Evolutionary conservation across 2,113 vertebrate species (phyloP), one percentile per base, ranked within the genome.

Genomic region (Laticauda laticaudata): DNA sequence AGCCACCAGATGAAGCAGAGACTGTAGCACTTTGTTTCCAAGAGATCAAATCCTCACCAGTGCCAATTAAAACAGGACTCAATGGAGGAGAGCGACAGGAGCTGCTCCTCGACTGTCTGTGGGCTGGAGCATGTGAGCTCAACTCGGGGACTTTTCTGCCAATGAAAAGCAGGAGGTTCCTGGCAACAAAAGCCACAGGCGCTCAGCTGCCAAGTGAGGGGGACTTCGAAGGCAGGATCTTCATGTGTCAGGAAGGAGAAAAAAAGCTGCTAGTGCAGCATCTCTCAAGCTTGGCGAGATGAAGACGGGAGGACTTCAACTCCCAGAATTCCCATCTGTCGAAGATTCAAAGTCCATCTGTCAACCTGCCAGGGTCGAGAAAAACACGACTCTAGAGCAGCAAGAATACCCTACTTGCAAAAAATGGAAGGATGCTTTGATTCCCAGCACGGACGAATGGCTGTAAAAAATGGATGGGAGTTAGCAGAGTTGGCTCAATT

Each of bases 101-200:
- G 51, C 88, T 87, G 18, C 85, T 81, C 48, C 91, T 45, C 64
- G 92, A 90, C 93, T 91, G 93, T 75, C 93, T 95, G 94, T 93
- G 93, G 86, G 93, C 94, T 95, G 96, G 95, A 98, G 98, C 97
- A 98, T 97, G 98, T 97, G 98, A 95, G 96, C 97, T 97, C 97
- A 97, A 96, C 97, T 97, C 96, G 96, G 95, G 94, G 93, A 93
- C 81, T 53, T 89, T 88, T 93, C 94, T 93, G 94, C 97, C 96
- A 97, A 97, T 97, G 95, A 94, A 94, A 91, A 95, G 90, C 92
- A 12, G 89, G 94, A 92, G 89, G 93, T 94, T 96, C 94, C 96
- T 95, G 96, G 96, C 95, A 93, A 94, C 94, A 94, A 93, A 93
- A 94, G 87, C 48, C 89, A 69, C 75, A 75, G 92, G 48, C 51